Percentiles rank a stretch among this genome's conserved stretches.
These are phyloP conservation scores for Dendrolimus houi DNA, from an alignment of 2,888 invertebrate species.

Conservation along the genomic window DNA sequence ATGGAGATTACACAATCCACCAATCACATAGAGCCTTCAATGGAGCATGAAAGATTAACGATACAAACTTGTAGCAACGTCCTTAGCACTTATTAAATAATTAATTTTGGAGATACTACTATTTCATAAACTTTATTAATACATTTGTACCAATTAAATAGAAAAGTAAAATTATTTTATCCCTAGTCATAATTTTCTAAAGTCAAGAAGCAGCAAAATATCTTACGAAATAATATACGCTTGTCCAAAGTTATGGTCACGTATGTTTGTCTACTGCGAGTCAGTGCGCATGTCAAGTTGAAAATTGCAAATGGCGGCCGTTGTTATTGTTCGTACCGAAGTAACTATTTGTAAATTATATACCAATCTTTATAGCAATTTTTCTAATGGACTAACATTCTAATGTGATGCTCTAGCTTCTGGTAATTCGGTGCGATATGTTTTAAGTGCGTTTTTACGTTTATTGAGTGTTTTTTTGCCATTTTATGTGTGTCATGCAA, in stretches of 20 bases:
- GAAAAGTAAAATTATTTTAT: too few relatives aligned
- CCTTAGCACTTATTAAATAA: background rate
- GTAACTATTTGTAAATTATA: conserved; percentile 82
- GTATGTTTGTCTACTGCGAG: conserved; percentile 66
- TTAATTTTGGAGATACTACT: too few relatives aligned
- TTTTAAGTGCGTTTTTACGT: conserved; percentile 73
- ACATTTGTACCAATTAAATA: too few relatives aligned
- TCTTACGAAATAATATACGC: conserved; percentile 18
- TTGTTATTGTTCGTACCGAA: conserved; percentile 99
- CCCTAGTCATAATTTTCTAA: too few relatives aligned
- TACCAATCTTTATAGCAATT: conserved; percentile 80
- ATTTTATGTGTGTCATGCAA: conserved; percentile 85
- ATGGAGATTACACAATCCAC: conserved; percentile 45
- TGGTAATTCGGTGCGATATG: conserved; percentile 64
- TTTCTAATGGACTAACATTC: conserved; percentile 74
- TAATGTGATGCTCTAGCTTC: conserved; percentile 71
- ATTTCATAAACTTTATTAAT: too few relatives aligned
- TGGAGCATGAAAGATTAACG: conserved; percentile 52
- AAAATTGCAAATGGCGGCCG: conserved; percentile 99
- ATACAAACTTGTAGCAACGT: conserved; percentile 43
- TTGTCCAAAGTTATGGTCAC: conserved; percentile 45
- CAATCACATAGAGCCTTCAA: conserved; percentile 52
- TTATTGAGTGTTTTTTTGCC: conserved; percentile 73
- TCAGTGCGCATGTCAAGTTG: conserved; percentile 85
- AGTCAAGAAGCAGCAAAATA: too few relatives aligned